Percentiles rank a stretch among this genome's conserved stretches.
These are phyloP conservation scores for Sylvia atricapilla DNA, from an alignment of 2,113 vertebrate genomes.

Conservation along the genomic window DNA sequence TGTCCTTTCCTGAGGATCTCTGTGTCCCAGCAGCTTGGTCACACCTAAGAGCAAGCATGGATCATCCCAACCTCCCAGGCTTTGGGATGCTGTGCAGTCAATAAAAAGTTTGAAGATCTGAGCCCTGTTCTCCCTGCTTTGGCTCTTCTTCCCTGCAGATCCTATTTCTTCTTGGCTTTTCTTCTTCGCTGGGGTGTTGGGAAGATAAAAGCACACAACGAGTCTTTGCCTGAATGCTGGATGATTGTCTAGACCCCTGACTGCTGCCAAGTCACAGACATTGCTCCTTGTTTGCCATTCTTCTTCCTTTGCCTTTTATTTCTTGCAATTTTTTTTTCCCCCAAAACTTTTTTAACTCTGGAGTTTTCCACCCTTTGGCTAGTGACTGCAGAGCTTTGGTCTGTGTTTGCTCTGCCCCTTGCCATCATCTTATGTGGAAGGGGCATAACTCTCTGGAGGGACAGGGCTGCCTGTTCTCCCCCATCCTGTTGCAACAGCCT, in stretches of 20 bases:
- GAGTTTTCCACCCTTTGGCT: not conserved
- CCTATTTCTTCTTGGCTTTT: constrained; percentile 41
- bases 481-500: not conserved
- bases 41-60: not conserved
- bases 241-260: not conserved
- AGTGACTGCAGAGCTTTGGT: not conserved
- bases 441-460: not conserved
- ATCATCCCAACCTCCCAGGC: not conserved
- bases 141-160: not conserved
- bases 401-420: not conserved
- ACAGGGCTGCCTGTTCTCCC: not conserved
- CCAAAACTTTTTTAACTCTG: not conserved
- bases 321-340: not conserved
- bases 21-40: not conserved
- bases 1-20: not conserved
- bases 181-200: not conserved
- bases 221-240: constrained; percentile 36
- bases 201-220: constrained; percentile 20
- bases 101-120: not conserved
- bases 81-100: not conserved
- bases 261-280: constrained; percentile 42
- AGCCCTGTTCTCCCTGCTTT: not conserved
- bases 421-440: not conserved
- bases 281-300: constrained; percentile 26
- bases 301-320: constrained; percentile 23